Percentiles rank a stretch among this genome's conserved stretches.
These are phyloP conservation scores for Psittacula derbiana DNA, from an alignment of 2,797 vertebrate species.

Conservation along the genomic window DNA sequence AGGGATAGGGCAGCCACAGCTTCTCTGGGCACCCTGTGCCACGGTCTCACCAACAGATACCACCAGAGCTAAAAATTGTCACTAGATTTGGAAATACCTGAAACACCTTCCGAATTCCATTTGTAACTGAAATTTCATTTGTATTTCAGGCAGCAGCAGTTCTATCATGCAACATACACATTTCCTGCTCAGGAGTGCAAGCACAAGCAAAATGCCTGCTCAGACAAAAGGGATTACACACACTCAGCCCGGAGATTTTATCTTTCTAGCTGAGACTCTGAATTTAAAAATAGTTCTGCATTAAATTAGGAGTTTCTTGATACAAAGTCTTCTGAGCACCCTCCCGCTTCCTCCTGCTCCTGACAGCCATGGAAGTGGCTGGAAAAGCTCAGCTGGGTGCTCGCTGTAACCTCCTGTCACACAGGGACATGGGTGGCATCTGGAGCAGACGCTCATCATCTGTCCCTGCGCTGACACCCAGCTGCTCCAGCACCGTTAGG, in stretches of 20 bases:
- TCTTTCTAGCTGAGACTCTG: background rate
- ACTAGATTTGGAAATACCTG: background rate
- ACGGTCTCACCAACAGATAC: background rate
- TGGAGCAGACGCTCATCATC: background rate
- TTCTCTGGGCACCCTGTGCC: background rate
- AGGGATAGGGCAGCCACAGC: background rate
- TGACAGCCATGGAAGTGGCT: background rate
- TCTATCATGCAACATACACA: rapidly evolving
- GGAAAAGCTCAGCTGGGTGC: background rate
- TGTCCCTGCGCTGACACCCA: background rate
- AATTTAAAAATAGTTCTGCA: background rate
- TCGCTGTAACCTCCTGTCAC: background rate
- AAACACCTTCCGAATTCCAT: background rate
- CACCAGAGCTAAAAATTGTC: background rate
- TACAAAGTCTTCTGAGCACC: rapidly evolving
- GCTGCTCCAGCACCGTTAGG: background rate
- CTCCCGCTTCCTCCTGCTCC: background rate
- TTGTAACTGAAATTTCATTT: background rate
- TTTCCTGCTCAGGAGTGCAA: background rate
- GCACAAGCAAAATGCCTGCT: background rate
- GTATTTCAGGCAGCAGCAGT: background rate
- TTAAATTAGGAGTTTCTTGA: background rate
- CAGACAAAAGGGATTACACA: background rate
- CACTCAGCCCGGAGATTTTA: background rate
- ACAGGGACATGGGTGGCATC: background rate